Base-by-base conservation (phyloP, 2,113 vertebrate species). In the Fulmarus glacialis region DNA sequence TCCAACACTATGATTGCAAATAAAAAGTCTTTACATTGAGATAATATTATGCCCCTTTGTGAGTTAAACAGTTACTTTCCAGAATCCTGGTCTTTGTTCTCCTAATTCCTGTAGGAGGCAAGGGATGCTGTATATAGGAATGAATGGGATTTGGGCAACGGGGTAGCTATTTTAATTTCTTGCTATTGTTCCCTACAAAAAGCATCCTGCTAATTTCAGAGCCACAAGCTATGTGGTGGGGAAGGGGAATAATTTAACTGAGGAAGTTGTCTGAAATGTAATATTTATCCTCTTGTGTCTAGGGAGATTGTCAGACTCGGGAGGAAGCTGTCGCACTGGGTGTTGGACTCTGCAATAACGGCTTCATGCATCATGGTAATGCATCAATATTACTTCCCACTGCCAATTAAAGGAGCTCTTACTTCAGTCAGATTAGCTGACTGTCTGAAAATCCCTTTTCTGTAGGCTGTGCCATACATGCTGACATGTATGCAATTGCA, bases 341-440 rank as follows among this genome's bases (percentile, higher is more conserved):
- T 12, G 99, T 99, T 85, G 99, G 99, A 82, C 99, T 99, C 96
- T 99, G 99, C 97, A 99, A 99, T 99, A 99, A 99, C 0, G 99
- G 99, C 94, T 99, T 99, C 98, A 99, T 99, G 99, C 99, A 99
- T 94, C 99, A 99, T 4, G 99, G 99, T 99, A 98, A 99, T 30
- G 45, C 63, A 66, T 58, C 53, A 48, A 1, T 52, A 74, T 52
- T 73, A 30, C 80, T 75, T 93, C 58, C 78, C 43, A 60, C 66
- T 53, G 29, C 15, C 75, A 88, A 30, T 90, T 92, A 82, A 79
- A 71, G 36, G 42, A 86, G 42, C 53, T 90, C 42, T 64, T 58
- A 18, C 22, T 40, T 95, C 36, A 59, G 58, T 40, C 66, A 74
- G 40, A 29, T 62, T 42, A 79, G n/a, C 40, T 55, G 63, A 38